Evolutionary conservation across 2,113 vertebrate genomes (phyloP).

Genomic region (Nesoenas mayeri): DNA sequence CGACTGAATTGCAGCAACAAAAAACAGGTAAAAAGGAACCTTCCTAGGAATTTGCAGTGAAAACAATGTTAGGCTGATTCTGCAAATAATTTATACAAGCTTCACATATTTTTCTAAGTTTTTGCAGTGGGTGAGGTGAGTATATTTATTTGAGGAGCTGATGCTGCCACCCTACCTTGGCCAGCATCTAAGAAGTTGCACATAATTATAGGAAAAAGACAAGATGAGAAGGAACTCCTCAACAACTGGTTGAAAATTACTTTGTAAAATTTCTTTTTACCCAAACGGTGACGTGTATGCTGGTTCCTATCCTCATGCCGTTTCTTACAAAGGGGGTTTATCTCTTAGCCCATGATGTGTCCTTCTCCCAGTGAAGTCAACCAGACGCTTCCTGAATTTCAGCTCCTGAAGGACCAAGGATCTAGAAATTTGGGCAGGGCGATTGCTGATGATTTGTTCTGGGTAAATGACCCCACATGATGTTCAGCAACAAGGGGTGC

Average conservation of each 20-base stretch:
- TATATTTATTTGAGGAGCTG: neutral
- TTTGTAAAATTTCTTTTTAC: neutral
- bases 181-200: neutral
- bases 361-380: neutral
- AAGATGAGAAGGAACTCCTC: neutral
- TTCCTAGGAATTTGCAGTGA: neutral
- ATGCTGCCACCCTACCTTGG: neutral
- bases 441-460: neutral
- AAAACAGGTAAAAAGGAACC: neutral
- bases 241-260: neutral
- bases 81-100: neutral
- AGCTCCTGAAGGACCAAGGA: neutral
- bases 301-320: neutral
- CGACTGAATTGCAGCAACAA: neutral
- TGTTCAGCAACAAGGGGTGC: neutral
- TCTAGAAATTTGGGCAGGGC: neutral
- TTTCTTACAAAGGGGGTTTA: neutral
- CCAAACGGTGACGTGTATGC: neutral
- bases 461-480: neutral
- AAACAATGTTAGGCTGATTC: neutral
- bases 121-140: neutral
- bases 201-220: neutral
- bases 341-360: neutral
- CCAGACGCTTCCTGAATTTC: neutral
- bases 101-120: neutral